Conservation (phyloP, 2,113 vertebrate genomes). For the Boulengeromyrus knoepffleri region DNA sequence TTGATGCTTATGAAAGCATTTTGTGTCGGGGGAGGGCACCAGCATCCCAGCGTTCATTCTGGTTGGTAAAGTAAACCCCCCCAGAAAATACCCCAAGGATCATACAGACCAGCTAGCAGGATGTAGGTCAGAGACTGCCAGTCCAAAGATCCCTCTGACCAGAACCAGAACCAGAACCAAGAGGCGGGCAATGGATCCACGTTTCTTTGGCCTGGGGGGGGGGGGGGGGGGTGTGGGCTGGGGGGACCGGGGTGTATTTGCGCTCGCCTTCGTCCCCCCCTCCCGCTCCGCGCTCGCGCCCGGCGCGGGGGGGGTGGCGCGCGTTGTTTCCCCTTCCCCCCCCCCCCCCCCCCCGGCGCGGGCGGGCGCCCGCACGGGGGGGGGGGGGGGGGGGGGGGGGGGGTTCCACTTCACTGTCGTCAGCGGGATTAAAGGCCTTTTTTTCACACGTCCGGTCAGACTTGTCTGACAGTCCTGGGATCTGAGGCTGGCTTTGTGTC, state of each 20-base stretch:
- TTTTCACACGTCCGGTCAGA: not conserved
- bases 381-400: not conserved
- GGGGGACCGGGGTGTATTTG: too few relatives aligned
- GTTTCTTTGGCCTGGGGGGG: not conserved
- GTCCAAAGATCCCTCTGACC: not conserved
- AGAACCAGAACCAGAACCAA: not conserved
- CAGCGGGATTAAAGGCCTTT: constrained; percentile 5
- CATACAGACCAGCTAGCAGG: constrained; percentile 26
- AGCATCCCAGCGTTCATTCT: not conserved
- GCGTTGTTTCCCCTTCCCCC: too few relatives aligned
- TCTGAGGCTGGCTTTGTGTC: constrained; percentile 11
- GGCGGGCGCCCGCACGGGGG: too few relatives aligned
- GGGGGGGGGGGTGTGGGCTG: too few relatives aligned
- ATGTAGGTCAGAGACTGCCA: constrained; percentile 23
- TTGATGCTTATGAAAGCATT: constrained; percentile 36
- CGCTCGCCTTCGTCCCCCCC: too few relatives aligned
- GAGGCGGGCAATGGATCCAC: not conserved
- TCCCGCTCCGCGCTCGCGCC: too few relatives aligned
- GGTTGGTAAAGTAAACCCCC: not conserved
- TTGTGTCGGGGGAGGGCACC: not conserved
- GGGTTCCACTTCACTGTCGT: not conserved
- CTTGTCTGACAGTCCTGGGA: constrained; percentile 17
- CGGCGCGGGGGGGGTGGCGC: too few relatives aligned
- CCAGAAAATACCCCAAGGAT: not conserved
- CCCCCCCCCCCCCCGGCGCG: too few relatives aligned